phyloP scores from a whole-genome alignment of 2,888 invertebrate species.

The Caenorhabditis sp. region DNA sequence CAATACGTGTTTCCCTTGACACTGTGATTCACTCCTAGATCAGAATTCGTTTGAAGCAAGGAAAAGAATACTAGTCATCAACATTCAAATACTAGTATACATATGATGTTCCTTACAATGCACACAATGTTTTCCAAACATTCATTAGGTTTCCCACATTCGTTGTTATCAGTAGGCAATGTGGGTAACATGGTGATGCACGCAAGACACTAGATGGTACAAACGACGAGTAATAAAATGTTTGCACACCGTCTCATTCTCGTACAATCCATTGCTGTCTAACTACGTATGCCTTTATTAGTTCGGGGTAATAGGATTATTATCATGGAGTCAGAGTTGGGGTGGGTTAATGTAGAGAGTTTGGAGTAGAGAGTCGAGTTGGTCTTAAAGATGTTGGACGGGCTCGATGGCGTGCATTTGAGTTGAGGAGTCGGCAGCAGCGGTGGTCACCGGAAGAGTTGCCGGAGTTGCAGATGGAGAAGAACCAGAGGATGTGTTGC shows the following conservation, averaged over 20 bases:
- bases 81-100: neutral
- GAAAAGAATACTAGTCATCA: neutral
- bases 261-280: conserved; percentile 27
- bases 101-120: neutral
- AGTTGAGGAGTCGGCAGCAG: conserved; percentile 21
- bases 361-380: neutral
- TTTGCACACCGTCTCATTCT: conserved; percentile 31
- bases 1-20: neutral
- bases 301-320: conserved; percentile 57
- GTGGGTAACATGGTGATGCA: conserved; percentile 26
- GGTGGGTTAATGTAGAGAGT: neutral
- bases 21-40: too few relatives aligned
- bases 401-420: conserved; percentile 62
- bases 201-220: conserved; percentile 62
- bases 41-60: too few relatives aligned
- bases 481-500: conserved; percentile 4
- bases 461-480: conserved; percentile 11
- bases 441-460: conserved; percentile 32
- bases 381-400: conserved; percentile 46
- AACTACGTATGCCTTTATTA: conserved; percentile 37
- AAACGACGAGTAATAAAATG: conserved; percentile 51
- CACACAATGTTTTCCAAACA: conserved; percentile 37
- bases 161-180: conserved; percentile 36
- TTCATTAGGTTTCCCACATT: conserved; percentile 45
- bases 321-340: conserved; percentile 8